Conservation (phyloP, 2,888 invertebrate species). For the Steinernema scapterisci region DNA sequence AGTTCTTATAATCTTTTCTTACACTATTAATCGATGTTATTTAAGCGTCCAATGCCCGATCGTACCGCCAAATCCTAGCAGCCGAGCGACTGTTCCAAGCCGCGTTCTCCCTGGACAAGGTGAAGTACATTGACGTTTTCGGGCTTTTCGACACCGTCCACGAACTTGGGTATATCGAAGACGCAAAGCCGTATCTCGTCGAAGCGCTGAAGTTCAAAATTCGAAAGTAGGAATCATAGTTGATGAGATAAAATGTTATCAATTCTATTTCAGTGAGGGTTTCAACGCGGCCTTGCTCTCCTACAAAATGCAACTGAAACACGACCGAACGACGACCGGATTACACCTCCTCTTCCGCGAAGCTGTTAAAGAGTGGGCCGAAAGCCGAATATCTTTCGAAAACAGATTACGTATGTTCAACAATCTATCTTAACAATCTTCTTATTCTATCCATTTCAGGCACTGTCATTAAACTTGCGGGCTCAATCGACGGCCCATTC, state of each 20-base stretch:
- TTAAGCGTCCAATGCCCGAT: no score
- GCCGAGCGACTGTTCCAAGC: slow-evolving; percentile 11
- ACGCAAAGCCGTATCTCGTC: slow-evolving; percentile 17
- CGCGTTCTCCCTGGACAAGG: background rate
- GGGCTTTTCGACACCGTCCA: slow-evolving; percentile 12
- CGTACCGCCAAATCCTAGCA: background rate
- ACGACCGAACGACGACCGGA: background rate
- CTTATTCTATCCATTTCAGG: no score
- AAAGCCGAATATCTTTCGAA: background rate
- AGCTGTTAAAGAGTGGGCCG: background rate
- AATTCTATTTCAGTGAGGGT: background rate
- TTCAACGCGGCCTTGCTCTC: background rate
- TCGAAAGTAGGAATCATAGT: background rate
- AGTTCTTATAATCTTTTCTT: no score
- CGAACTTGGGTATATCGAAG: slow-evolving; percentile 4
- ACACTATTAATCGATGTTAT: no score
- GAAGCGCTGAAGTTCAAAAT: slow-evolving; percentile 19
- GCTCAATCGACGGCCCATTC: background rate
- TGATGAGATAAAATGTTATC: no score
- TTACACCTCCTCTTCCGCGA: background rate
- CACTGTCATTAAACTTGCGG: slow-evolving; percentile 11
- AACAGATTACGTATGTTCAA: background rate
- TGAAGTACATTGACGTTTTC: slow-evolving; percentile 24
- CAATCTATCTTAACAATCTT: background rate
- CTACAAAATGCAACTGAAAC: slow-evolving; percentile 7